These are phyloP conservation scores for Phenganax marumi DNA, from an alignment of 92 coral and sea anemone species.

Conservation along the genomic window DNA sequence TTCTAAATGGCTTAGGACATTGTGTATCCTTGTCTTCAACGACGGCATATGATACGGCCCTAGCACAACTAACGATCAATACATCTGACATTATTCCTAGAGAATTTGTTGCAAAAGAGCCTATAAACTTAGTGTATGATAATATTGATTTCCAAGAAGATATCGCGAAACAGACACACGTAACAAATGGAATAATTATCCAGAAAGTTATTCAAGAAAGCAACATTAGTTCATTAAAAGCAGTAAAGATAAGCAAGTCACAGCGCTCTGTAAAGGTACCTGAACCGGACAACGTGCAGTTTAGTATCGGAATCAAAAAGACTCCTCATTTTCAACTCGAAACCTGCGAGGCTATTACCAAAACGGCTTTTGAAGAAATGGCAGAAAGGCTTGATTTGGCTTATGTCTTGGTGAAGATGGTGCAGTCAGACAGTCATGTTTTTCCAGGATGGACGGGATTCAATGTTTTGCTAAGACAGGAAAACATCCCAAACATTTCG, in stretches of 20 bases:
- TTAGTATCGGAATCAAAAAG: background rate
- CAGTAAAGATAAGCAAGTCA: background rate
- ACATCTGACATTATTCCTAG: constrained; percentile 36
- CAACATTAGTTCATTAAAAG: background rate
- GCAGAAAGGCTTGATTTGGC: too few species aligned
- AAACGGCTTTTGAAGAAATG: too few species aligned
- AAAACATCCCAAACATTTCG: background rate
- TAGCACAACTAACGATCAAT: constrained; percentile 35
- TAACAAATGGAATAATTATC: background rate
- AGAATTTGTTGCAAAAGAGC: too few species aligned
- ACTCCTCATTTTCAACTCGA: background rate
- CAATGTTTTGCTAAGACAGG: too few species aligned
- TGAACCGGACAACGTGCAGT: background rate
- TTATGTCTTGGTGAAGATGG: too few species aligned
- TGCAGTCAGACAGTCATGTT: background rate
- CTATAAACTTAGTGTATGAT: constrained; percentile 42
- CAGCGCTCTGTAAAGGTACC: background rate
- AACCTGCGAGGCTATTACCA: background rate
- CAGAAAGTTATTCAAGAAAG: background rate
- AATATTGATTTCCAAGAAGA: constrained; percentile 51
- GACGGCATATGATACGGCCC: constrained; percentile 47
- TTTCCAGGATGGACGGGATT: background rate
- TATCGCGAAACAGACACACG: background rate
- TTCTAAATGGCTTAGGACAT: too few species aligned
- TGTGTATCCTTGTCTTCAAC: background rate